Evolutionary conservation across 2,113 vertebrate species (phyloP).

Genomic region (Erythrolamprus reginae): DNA sequence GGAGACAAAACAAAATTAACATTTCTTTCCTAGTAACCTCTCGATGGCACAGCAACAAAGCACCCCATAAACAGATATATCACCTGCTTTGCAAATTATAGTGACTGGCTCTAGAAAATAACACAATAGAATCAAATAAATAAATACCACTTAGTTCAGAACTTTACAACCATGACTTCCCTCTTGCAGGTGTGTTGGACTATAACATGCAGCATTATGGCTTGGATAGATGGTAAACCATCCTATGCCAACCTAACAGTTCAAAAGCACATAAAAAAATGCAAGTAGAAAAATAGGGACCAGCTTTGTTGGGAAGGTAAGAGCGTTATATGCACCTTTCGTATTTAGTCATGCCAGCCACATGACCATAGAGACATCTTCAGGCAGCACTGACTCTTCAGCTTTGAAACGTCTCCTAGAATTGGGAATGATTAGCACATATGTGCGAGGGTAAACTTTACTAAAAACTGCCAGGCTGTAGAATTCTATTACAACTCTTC

Average conservation of each 20-base stretch:
- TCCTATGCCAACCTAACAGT: not conserved
- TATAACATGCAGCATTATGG: not conserved
- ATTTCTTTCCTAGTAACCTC: not conserved
- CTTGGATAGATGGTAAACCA: not conserved
- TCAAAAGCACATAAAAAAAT: no score
- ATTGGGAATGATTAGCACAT: no score
- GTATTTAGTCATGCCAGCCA: no score
- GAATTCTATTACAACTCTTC: not conserved
- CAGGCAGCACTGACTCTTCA: no score
- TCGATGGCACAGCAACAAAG: not conserved
- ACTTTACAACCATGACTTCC: not conserved
- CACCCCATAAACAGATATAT: not conserved
- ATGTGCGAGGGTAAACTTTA: no score
- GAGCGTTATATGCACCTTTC: no score
- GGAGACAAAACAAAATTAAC: not conserved
- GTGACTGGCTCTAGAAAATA: not conserved
- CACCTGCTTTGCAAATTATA: not conserved
- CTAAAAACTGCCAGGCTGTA: not conserved
- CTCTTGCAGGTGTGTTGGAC: not conserved
- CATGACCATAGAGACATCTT: no score
- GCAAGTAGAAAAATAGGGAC: no score
- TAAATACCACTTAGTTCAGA: not conserved
- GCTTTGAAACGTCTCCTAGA: no score
- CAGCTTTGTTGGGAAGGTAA: no score
- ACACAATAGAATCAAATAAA: not conserved